These are phyloP conservation scores for Pandemis heparana DNA, from an alignment of 2,888 invertebrate genomes.

Conservation along the genomic window DNA sequence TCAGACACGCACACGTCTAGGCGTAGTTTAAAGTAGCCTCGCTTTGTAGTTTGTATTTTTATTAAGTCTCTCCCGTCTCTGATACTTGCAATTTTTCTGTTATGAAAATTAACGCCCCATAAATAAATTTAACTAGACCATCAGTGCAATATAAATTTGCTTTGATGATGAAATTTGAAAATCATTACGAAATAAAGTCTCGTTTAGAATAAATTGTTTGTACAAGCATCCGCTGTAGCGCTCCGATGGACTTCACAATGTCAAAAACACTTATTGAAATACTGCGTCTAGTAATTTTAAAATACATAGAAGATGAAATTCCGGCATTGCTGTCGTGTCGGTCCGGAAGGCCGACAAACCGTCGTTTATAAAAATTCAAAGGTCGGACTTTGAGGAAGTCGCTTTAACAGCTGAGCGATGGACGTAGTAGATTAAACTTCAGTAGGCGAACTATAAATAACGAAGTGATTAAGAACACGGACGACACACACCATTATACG, in stretches of 20 bases:
- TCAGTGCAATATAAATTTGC: conserved; percentile 28
- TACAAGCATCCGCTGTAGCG: conserved; percentile 14
- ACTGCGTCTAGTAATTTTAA: conserved; percentile 24
- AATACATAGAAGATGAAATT: conserved; percentile 29
- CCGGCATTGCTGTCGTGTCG: conserved; percentile 48
- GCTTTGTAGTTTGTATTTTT: not conserved
- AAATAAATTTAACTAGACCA: conserved; percentile 27
- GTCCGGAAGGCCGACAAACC: conserved; percentile 60
- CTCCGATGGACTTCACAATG: conserved; percentile 20
- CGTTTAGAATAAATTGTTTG: conserved; percentile 22
- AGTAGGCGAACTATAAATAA: conserved; percentile 38
- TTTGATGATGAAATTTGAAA: conserved; percentile 15
- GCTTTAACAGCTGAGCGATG: conserved; percentile 41
- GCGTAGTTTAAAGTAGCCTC: too few species aligned
- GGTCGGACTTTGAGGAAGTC: conserved; percentile 50
- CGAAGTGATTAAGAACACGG: not conserved
- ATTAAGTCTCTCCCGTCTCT: not conserved
- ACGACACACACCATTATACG: not conserved
- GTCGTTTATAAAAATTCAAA: conserved; percentile 57
- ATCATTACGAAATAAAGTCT: conserved; percentile 10
- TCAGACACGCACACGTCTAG: too few species aligned
- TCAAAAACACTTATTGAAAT: conserved; percentile 38
- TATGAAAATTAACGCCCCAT: conserved; percentile 15
- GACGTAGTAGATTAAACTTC: conserved; percentile 28
- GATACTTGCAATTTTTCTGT: not conserved